A percentile compares a stretch with the other conserved stretches of the same genome.
Evolutionary conservation across 1,140 invertebrate species (phyloP).

Genomic region (Pseudomyrmex sp.): DNA sequence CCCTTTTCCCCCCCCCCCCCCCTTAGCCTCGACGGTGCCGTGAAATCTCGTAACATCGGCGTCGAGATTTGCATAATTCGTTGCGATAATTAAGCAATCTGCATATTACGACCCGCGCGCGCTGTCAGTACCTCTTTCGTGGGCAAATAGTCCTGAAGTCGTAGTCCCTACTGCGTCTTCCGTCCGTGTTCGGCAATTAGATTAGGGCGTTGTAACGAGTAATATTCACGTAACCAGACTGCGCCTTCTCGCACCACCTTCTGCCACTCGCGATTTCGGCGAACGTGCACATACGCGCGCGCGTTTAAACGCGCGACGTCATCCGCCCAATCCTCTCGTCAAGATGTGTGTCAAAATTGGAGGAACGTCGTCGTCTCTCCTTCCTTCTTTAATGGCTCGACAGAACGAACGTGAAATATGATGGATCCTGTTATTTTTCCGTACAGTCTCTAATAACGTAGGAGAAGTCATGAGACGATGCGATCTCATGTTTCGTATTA

Average conservation of each 20-base stretch:
- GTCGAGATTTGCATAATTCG: constrained; percentile 78
- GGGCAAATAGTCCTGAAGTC: constrained; percentile 68
- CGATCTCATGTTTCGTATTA: not conserved
- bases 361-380: not conserved
- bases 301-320: constrained; percentile 34
- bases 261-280: not conserved
- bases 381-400: not conserved
- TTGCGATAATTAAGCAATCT: constrained; percentile 80
- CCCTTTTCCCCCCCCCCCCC: no score
- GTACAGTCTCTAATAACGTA: not conserved
- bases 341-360: constrained; percentile 39
- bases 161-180: constrained; percentile 49
- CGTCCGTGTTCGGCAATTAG: constrained; percentile 63
- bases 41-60: constrained; percentile 75
- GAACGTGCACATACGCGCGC: constrained; percentile 15
- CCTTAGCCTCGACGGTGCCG: not conserved
- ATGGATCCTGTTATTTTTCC: constrained; percentile 16
- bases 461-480: constrained; percentile 1
- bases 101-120: constrained; percentile 75
- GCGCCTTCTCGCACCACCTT: constrained; percentile 21
- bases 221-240: constrained; percentile 69
- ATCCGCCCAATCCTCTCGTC: constrained; percentile 43
- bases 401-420: not conserved
- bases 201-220: constrained; percentile 72
- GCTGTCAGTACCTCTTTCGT: constrained; percentile 68